These are phyloP conservation scores for Agriopis marginaria DNA, from an alignment of 2,888 invertebrate genomes.

Conservation along the genomic window DNA sequence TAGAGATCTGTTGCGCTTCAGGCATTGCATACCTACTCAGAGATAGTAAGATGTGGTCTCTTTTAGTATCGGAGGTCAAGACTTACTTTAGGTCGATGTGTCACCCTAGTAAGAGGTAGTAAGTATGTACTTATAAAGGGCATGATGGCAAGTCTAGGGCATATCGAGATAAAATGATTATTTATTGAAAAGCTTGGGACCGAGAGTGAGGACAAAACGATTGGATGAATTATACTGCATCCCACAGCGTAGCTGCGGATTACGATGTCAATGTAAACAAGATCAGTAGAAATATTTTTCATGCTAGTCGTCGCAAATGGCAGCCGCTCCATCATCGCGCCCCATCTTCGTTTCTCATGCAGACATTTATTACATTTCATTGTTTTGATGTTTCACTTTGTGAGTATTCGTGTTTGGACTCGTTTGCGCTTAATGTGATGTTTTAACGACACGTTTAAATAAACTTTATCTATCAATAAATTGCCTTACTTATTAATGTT, in stretches of 20 bases:
- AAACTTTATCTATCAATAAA: not conserved
- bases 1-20: too few relatives aligned
- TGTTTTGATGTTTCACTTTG: slow-evolving; percentile 64
- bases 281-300: slow-evolving; percentile 77
- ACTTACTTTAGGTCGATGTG: too few relatives aligned
- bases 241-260: slow-evolving; percentile 56
- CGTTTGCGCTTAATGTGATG: slow-evolving; percentile 20
- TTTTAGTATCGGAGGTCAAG: too few relatives aligned
- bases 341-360: slow-evolving; percentile 71
- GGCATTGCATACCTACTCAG: too few relatives aligned
- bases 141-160: too few relatives aligned
- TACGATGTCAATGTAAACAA: slow-evolving; percentile 79
- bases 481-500: not conserved
- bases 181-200: too few relatives aligned
- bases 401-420: slow-evolving; percentile 30
- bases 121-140: too few relatives aligned
- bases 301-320: slow-evolving; percentile 70
- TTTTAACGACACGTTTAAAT: slow-evolving; percentile 5
- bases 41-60: too few relatives aligned
- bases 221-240: slow-evolving; percentile 15
- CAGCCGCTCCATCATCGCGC: slow-evolving; percentile 70
- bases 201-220: too few relatives aligned
- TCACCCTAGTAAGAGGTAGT: too few relatives aligned
- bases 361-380: slow-evolving; percentile 76
- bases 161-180: too few relatives aligned